Base-by-base conservation (phyloP, 2,113 vertebrate species). In the Barbus barbus region DNA sequence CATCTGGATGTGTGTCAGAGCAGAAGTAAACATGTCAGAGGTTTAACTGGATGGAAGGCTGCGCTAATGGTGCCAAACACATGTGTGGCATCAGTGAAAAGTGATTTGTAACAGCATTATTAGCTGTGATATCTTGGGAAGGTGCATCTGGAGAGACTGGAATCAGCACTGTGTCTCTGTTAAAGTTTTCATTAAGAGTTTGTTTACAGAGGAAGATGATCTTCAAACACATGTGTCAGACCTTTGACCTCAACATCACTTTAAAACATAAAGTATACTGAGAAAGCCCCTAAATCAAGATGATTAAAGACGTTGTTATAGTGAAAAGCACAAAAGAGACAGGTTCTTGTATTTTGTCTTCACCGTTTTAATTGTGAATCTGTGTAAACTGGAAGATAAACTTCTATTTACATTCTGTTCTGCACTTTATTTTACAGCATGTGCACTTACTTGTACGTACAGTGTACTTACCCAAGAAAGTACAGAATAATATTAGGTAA, bases 11-110 rank as follows among this genome's bases (percentile, higher is more conserved):
- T 83, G 82, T 83, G 56, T 78, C 83, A 67, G 56, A 83, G 46
- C 60, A 69, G 74, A 88, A 87, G 91, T 89, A 88, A 91, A 91
- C 90, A 87, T 85, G 81, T 76, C 87, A 89, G 82, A 84, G 91
- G 89, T 86, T 90, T 92, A 90, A 89, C 84, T 84, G 84, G 75
- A 85, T 83, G 88, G 86, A 89, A 87, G 79, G 78, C 82, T 77
- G 84, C 78, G 48, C 86, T 90, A 90, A 91, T 90, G 84, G 83
- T 84, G 38, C 77, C 48, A 83, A 63, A 67, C 61, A 58, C 56
- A 72, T 60, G 69, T 89, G 67, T 87, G 90, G 60, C 26, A 67
- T 80, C 24, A 80, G 60, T 75, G 14, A 38, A 79, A 83, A 71
- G 65, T 4, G 79, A 51, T 65, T 89, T 83, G 8, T 85, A 90